These are phyloP conservation scores for Sinopyrophorus schimmeli DNA, from an alignment of 2,888 invertebrate genomes.

Conservation along the genomic window DNA sequence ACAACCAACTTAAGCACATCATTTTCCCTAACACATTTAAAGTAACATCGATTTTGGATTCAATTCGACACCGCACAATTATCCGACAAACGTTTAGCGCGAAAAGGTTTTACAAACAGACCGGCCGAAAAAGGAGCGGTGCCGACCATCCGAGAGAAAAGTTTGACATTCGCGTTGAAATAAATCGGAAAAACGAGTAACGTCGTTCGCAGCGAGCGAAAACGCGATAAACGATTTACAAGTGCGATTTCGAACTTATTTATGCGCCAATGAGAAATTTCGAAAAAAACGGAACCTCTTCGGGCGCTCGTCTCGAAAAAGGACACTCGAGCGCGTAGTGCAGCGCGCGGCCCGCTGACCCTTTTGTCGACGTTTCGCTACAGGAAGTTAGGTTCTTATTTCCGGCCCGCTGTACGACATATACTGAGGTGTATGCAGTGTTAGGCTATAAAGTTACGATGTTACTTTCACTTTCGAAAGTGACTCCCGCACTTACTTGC, in stretches of 20 bases:
- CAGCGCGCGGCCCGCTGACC: slow-evolving; percentile 3
- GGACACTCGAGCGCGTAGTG: slow-evolving; percentile 6
- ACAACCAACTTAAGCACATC: too few species aligned
- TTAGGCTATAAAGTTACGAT: slow-evolving; percentile 1
- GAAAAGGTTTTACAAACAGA: too few species aligned
- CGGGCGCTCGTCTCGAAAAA: not conserved
- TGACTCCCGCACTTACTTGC: slow-evolving; percentile 25
- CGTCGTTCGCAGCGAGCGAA: slow-evolving; percentile 5
- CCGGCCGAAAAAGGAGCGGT: too few species aligned
- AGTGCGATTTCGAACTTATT: too few species aligned
- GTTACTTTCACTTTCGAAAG: slow-evolving; percentile 32
- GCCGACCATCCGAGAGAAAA: too few species aligned
- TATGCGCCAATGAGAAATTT: too few species aligned
- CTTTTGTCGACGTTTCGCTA: too few species aligned
- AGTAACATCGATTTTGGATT: too few species aligned
- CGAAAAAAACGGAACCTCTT: too few species aligned
- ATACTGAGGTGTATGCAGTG: slow-evolving; percentile 12
- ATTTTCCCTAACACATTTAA: too few species aligned
- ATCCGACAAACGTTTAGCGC: too few species aligned
- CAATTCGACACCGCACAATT: too few species aligned
- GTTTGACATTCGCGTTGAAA: not conserved
- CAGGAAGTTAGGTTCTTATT: slow-evolving; percentile 19
- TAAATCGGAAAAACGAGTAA: slow-evolving; percentile 8
- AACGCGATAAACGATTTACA: slow-evolving; percentile 12
- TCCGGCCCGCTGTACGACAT: slow-evolving; percentile 16